Conservation (phyloP, 2,113 vertebrate species). For the Phalacrocorax carbo region DNA sequence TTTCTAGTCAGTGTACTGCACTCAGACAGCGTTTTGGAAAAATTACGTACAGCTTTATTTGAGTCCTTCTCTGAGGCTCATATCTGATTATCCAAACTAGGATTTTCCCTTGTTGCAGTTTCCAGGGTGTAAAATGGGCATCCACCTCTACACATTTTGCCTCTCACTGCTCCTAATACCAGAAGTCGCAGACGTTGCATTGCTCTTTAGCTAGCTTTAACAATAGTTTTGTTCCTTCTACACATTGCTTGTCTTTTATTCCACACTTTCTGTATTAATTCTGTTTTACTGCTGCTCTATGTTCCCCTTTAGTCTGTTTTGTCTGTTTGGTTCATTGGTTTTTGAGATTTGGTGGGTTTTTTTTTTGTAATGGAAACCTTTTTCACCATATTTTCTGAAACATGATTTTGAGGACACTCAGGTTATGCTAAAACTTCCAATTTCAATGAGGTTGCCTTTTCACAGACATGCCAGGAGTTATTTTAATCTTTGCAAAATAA, state of each 20-base stretch:
- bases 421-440: neutral
- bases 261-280: neutral
- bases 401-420: neutral
- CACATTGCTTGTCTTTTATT: neutral
- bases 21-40: neutral
- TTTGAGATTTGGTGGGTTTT: neutral
- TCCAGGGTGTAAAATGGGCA: neutral
- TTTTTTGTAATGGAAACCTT: neutral
- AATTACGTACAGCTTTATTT: neutral
- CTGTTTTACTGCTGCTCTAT: neutral
- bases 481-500: conserved; percentile 10
- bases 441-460: neutral
- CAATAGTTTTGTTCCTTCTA: neutral
- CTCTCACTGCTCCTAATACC: neutral
- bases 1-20: neutral
- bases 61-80: neutral
- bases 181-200: neutral
- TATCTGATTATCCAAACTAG: neutral
- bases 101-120: neutral
- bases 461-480: neutral
- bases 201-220: neutral
- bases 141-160: neutral
- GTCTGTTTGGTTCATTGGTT: neutral
- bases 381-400: neutral
- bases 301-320: neutral